Evolutionary conservation across 2,888 invertebrate species (phyloP).

Genomic region (Brachynemurus nebulosus): DNA sequence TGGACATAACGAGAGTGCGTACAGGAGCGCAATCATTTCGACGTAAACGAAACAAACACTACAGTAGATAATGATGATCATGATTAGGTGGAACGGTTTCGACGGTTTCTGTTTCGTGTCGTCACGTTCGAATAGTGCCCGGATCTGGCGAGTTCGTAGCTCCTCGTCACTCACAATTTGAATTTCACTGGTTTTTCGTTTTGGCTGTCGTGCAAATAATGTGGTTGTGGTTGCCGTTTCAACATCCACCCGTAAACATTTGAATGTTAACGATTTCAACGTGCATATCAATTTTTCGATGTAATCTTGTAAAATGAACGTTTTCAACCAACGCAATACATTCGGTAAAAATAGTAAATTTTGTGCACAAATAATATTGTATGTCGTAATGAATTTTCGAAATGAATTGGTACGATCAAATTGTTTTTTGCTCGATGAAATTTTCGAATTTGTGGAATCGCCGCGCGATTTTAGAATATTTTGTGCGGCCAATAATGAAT

Average conservation of each 20-base stretch:
- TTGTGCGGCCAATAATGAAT: no score
- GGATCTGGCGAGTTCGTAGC: neutral
- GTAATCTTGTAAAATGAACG: neutral
- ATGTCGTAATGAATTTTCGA: neutral
- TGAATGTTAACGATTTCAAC: neutral
- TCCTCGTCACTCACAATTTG: no score
- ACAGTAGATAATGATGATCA: no score
- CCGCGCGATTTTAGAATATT: no score
- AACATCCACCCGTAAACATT: neutral
- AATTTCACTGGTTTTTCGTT: neutral
- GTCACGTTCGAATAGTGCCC: neutral
- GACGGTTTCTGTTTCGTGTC: neutral
- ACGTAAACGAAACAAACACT: neutral
- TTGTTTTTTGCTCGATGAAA: no score
- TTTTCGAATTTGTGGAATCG: no score
- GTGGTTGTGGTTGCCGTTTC: neutral
- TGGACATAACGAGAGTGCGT: neutral
- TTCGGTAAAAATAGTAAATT: slow-evolving; percentile 5
- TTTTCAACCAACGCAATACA: slow-evolving; percentile 3
- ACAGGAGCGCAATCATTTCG: neutral
- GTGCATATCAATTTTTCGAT: slow-evolving; percentile 1
- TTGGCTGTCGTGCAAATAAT: neutral
- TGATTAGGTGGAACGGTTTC: no score
- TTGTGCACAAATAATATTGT: neutral
- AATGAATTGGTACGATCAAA: slow-evolving; percentile 2